These are phyloP conservation scores for Artibeus jamaicensis DNA, from an alignment of 2,797 vertebrate genomes.

Conservation along the genomic window DNA sequence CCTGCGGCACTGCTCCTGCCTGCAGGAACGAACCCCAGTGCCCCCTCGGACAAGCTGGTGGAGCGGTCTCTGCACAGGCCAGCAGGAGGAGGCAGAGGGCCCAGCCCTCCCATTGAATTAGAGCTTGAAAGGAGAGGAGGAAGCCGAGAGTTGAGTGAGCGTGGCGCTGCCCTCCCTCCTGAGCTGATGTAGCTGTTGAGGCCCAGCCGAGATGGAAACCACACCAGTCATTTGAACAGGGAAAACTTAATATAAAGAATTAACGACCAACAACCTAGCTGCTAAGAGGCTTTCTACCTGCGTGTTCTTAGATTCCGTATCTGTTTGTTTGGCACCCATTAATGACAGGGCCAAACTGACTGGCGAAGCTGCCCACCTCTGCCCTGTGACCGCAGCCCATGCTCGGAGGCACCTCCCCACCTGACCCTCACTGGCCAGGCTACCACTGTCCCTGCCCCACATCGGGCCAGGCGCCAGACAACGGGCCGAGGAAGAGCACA, in stretches of 20 bases:
- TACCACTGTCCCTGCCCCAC: neutral
- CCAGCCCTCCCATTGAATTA: neutral
- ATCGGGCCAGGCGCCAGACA: neutral
- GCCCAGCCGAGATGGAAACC: neutral
- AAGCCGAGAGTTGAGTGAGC: neutral
- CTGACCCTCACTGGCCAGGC: neutral
- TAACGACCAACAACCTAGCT: neutral
- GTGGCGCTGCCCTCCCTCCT: neutral
- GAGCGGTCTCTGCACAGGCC: neutral
- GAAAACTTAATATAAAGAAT: neutral
- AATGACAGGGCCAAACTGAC: neutral
- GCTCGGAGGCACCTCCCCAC: neutral
- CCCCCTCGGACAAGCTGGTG: neutral
- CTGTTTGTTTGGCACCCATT: neutral
- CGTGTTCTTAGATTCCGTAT: neutral
- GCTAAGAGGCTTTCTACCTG: too few species aligned
- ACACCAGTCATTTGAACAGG: neutral
- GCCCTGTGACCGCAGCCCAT: neutral
- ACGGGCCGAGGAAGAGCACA: neutral
- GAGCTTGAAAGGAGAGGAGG: neutral
- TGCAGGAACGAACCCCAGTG: neutral
- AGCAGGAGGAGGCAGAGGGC: neutral
- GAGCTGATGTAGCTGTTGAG: neutral
- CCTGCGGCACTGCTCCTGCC: neutral
- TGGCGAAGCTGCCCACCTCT: neutral